These are phyloP conservation scores for Labeo rohita DNA, from an alignment of 2,113 vertebrate genomes.

Conservation along the genomic window DNA sequence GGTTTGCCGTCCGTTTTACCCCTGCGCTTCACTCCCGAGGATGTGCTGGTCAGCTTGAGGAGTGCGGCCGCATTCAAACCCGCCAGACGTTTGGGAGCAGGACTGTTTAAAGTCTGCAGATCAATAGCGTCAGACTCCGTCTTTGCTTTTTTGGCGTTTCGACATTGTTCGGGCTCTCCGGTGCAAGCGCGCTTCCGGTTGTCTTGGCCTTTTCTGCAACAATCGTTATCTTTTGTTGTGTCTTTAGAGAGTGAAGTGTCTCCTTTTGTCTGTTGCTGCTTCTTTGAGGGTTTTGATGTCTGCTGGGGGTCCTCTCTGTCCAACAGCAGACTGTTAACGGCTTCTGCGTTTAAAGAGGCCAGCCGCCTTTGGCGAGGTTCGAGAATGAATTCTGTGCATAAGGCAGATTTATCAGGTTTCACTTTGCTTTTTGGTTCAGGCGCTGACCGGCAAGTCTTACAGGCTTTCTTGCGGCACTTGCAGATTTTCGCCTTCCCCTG, in stretches of 20 bases:
- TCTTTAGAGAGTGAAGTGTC: constrained; percentile 54
- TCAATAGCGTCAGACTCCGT: constrained; percentile 63
- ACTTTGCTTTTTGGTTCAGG: constrained; percentile 70
- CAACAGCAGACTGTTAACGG: constrained; percentile 92
- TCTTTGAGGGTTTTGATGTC: constrained; percentile 63
- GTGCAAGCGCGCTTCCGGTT: constrained; percentile 65
- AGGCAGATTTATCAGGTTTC: constrained; percentile 68
- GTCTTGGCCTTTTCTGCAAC: constrained; percentile 49
- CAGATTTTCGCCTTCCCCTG: constrained; percentile 68
- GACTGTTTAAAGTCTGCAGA: constrained; percentile 74
- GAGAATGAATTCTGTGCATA: constrained; percentile 51
- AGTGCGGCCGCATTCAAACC: constrained; percentile 93
- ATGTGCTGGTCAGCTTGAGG: constrained; percentile 88
- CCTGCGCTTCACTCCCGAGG: constrained; percentile 74
- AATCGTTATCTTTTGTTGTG: constrained; percentile 42
- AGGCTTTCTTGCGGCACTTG: constrained; percentile 60
- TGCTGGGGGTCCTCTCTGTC: constrained; percentile 77
- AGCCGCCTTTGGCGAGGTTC: constrained; percentile 91
- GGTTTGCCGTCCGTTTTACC: constrained; percentile 71
- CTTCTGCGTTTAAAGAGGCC: constrained; percentile 96
- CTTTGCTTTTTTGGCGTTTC: constrained; percentile 65
- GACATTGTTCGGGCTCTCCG: constrained; percentile 50
- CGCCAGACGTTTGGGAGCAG: constrained; percentile 91
- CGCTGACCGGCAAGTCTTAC: constrained; percentile 57
- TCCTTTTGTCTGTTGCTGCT: constrained; percentile 67